Base-by-base conservation (phyloP, 2,797 vertebrate species). In the Danio choprae region DNA sequence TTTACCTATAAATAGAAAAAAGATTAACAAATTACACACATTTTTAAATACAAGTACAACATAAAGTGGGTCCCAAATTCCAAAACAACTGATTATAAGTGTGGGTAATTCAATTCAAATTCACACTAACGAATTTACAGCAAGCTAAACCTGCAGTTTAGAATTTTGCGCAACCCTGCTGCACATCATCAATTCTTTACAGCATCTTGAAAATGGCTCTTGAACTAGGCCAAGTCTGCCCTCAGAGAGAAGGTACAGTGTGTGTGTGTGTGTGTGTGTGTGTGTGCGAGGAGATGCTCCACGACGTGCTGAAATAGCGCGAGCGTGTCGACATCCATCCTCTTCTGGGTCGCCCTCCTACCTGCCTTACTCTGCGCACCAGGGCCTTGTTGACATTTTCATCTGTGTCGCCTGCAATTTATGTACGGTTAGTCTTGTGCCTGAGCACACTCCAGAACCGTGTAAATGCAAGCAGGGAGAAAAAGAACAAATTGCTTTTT, bases 401-500 rank as follows among this genome's bases (percentile, higher is more conserved):
- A 87, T 87, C 81, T 84, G 76, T 73, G 79, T 87, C 83, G 29
- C 81, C 62, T 83, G 77, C 84, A 84, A 87, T 87, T 87, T 86
- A 84, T 84, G 73, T 84, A 86, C 59, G 81, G 70, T 81, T 83
- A 84, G 83, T 83, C 69, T 77, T 76, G 81, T 75, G 84, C 62
- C 72, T 82, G 84, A 75, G 84, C 79, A 77, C 79, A 73, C 68
- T 84, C 80, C 62, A 83, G 63, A 83, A 85, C 81, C 72, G 74
- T 84, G 86, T 83, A 84, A 87, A 86, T 70, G 84, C 81, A 77
- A 77, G 83, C 53, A 79, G 78, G 43, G 53, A 84, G 81, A 86
- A 87, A 84, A 84, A 87, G 84, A 82, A 87, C 86, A 87, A 84
- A 87, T 87, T 86, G 86, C 84, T 87, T 87, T 87, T 87, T 87